These are phyloP conservation scores for Fratercula arctica DNA, from an alignment of 2,797 vertebrate genomes.

Conservation along the genomic window DNA sequence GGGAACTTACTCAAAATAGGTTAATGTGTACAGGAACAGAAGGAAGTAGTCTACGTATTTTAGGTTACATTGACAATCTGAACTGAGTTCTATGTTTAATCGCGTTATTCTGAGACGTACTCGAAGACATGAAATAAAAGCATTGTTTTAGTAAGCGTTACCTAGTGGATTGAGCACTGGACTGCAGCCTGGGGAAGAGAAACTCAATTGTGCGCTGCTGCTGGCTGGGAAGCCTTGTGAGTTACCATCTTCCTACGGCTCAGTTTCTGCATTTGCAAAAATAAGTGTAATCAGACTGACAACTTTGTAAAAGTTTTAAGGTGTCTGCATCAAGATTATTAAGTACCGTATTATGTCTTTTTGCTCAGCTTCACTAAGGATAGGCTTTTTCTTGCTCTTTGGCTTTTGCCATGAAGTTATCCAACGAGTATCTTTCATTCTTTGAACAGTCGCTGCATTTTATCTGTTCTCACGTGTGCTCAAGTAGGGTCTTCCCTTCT, in stretches of 20 bases:
- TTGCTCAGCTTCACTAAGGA: neutral
- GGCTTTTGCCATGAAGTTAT: neutral
- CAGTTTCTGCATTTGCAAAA: neutral
- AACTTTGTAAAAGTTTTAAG: neutral
- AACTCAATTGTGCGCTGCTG: neutral
- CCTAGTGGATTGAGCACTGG: neutral
- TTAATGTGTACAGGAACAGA: neutral
- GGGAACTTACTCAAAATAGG: neutral
- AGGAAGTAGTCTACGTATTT: accelerated
- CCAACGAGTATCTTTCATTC: neutral
- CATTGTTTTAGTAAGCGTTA: neutral
- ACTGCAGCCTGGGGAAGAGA: neutral
- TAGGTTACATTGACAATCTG: neutral
- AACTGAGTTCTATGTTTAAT: neutral
- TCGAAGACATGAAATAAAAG: neutral
- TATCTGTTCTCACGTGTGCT: neutral
- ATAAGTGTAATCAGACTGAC: neutral
- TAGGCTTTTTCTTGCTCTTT: neutral
- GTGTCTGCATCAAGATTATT: neutral
- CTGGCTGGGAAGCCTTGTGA: neutral
- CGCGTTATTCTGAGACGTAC: accelerated
- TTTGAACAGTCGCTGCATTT: neutral
- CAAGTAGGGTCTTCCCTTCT: neutral
- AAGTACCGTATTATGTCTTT: neutral
- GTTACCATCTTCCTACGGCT: accelerated